Conservation (phyloP, 2,888 invertebrate genomes). For the Drosophila macrospina region DNA sequence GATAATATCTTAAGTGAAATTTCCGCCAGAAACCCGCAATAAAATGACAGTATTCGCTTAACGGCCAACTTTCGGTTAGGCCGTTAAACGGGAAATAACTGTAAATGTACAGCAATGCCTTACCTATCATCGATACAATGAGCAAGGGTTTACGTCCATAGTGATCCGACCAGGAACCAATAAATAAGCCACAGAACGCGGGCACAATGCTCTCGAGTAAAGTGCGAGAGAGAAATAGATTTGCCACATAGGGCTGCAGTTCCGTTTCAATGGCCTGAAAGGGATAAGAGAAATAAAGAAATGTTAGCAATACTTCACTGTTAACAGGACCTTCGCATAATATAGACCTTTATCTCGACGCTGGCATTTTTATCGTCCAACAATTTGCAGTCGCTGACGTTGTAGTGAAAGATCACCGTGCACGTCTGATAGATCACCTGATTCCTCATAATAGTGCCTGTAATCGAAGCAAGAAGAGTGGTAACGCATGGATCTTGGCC, state of each 20-base stretch:
- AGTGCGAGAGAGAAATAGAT: conserved; percentile 88
- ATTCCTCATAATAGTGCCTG: conserved; percentile 87
- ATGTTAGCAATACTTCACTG: background rate
- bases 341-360: conserved; percentile 83
- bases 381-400: conserved; percentile 87
- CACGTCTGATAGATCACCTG: conserved; percentile 90
- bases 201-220: conserved; percentile 89
- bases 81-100: too few species aligned
- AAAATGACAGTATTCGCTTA: too few species aligned
- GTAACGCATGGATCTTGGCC: background rate
- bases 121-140: conserved; percentile 88
- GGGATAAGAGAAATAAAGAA: background rate
- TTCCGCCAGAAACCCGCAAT: too few species aligned
- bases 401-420: conserved; percentile 87
- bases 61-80: too few species aligned
- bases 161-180: conserved; percentile 93
- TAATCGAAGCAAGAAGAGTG: background rate
- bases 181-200: conserved; percentile 89
- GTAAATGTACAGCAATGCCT: conserved; percentile 32
- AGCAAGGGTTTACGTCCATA: conserved; percentile 91
- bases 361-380: conserved; percentile 86
- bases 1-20: too few species aligned
- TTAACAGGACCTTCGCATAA: background rate
- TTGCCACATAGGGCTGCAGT: conserved; percentile 89
- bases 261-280: conserved; percentile 85